A percentile compares a stretch with the other conserved stretches of the same genome.
These are phyloP conservation scores for Oryctes rhinoceros DNA, from an alignment of 1,140 invertebrate genomes.

Conservation along the genomic window DNA sequence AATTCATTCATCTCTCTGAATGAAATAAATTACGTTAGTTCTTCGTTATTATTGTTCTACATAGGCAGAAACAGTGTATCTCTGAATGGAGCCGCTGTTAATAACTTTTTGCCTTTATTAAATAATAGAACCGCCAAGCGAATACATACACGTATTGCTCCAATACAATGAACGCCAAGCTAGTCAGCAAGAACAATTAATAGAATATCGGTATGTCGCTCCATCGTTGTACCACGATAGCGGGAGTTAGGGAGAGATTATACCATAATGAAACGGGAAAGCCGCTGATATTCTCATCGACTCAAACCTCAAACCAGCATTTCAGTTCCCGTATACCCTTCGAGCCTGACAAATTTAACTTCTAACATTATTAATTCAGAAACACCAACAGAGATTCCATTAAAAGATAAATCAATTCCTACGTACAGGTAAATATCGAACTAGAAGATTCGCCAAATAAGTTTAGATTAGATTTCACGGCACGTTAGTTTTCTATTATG, in stretches of 20 bases:
- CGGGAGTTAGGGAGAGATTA: not conserved
- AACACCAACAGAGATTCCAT: slow-evolving; percentile 8
- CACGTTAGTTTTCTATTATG: slow-evolving; percentile 9
- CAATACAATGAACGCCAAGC: not conserved
- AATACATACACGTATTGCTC: not conserved
- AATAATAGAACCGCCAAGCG: not conserved
- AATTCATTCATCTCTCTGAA: no score
- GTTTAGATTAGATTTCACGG: slow-evolving; percentile 14
- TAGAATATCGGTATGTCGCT: not conserved
- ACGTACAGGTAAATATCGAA: slow-evolving; percentile 9
- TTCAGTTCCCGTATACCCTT: not conserved
- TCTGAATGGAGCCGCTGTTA: no score
- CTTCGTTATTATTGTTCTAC: no score
- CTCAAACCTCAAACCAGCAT: not conserved
- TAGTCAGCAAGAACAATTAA: not conserved
- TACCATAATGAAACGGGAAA: not conserved
- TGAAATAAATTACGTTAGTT: no score
- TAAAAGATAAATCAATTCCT: not conserved
- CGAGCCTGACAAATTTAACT: not conserved
- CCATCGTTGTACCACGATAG: not conserved
- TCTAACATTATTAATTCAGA: slow-evolving; percentile 10
- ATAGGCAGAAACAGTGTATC: no score
- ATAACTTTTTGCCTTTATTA: no score
- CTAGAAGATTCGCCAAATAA: not conserved
- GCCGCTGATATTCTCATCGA: not conserved